Percentiles rank a stretch among this genome's conserved stretches.
phyloP scores from a whole-genome alignment of 2,888 invertebrate species.

The Acanthoscelides obtectus region DNA sequence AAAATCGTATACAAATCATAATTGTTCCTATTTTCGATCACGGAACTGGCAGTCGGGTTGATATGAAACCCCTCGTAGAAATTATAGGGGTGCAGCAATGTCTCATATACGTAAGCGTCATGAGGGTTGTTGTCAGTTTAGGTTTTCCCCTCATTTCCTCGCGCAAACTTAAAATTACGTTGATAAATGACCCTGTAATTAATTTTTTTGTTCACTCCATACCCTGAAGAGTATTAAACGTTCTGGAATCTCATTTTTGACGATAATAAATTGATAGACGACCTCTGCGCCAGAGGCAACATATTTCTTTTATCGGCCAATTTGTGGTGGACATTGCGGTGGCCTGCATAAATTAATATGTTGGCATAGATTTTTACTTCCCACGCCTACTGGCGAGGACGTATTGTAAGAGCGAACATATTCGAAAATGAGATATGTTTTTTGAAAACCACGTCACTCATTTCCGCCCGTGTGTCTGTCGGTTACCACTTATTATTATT shows the following conservation, averaged over 20 bases:
- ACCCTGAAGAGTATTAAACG: not conserved
- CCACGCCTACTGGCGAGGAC: too few relatives aligned
- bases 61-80: not conserved
- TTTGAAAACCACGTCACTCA: too few relatives aligned
- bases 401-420: too few relatives aligned
- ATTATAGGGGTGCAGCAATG: not conserved
- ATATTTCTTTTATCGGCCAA: not conserved
- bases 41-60: too few relatives aligned
- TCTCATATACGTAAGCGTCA: constrained; percentile 26
- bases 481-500: too few relatives aligned
- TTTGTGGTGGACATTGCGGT: not conserved
- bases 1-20: too few relatives aligned
- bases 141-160: constrained; percentile 25
- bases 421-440: too few relatives aligned
- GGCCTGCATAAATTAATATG: too few relatives aligned
- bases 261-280: not conserved
- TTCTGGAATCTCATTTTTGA: not conserved
- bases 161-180: constrained; percentile 33
- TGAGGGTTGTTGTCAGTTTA: constrained; percentile 32
- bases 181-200: constrained; percentile 34
- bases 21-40: too few relatives aligned
- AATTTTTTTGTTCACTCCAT: constrained; percentile 18
- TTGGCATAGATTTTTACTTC: too few relatives aligned
- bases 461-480: too few relatives aligned
- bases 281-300: not conserved